Percentiles rank a stretch among this genome's conserved stretches.
These are phyloP conservation scores for Actinopyga echinites DNA, from an alignment of 53 echinoderm and acorn worm genomes.

Conservation along the genomic window DNA sequence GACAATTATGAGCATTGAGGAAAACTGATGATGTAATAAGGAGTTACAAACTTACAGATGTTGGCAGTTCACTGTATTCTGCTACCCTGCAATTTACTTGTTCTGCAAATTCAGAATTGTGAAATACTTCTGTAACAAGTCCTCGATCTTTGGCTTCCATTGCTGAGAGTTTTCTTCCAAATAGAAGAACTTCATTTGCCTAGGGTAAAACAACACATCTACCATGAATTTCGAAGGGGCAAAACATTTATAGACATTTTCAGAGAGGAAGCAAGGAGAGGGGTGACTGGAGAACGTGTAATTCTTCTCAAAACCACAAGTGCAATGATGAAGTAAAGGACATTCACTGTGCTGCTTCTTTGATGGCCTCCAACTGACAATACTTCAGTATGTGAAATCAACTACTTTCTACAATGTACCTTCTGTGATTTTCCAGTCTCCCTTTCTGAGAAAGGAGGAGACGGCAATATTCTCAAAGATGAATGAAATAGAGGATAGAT, in stretches of 20 bases:
- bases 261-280: not conserved
- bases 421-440: too few relatives aligned
- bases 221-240: not conserved
- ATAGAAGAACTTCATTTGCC: constrained; percentile 93
- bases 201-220: not conserved
- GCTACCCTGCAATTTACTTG: constrained; percentile 65
- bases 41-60: constrained; percentile 63
- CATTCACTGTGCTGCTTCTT: too few relatives aligned
- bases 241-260: not conserved
- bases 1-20: too few relatives aligned
- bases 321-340: too few relatives aligned
- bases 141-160: constrained; percentile 81
- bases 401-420: too few relatives aligned
- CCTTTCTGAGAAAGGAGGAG: too few relatives aligned
- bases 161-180: constrained; percentile 85
- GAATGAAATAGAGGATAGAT: too few relatives aligned
- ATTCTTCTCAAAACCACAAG: too few relatives aligned
- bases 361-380: too few relatives aligned
- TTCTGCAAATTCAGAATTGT: constrained; percentile 69
- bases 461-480: too few relatives aligned
- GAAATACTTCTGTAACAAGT: constrained; percentile 81
- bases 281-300: not conserved
- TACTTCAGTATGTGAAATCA: too few relatives aligned
- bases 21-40: not conserved
- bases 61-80: constrained; percentile 74